Base-by-base conservation (phyloP, 1,140 invertebrate species). In the Choristoneura fumiferana region DNA sequence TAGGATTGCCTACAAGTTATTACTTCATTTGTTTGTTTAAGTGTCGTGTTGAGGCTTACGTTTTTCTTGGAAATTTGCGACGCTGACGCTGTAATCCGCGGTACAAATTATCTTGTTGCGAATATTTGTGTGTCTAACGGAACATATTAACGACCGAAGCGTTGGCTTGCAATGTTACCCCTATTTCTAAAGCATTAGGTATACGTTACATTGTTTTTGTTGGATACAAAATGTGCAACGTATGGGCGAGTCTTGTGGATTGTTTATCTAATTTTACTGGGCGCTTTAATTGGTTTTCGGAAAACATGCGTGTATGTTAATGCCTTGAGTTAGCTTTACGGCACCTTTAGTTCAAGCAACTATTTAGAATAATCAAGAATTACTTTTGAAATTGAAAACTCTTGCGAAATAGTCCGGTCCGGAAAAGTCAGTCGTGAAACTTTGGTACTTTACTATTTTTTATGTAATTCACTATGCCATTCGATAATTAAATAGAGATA, bases 241-340 rank as follows among this genome's bases (percentile, higher is more conserved):
- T 4, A 13, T n/a, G 43, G 18, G 12, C 9, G 5, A 13, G n/a
- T n/a, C n/a, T 10, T 18, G 17, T 22, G 43, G 43, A 22, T 18
- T 29, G 12, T 49, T 49, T 49, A 49, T 49, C n/a, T 22, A 22
- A 4, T 3, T 33, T 29, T 12, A 49, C 12, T 49, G 43, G 4
- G 43, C 12, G 18, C 6, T 29, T 49, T 49, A 49, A 49, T 33
- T 49, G 43, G 10, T 49, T 49, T 49, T 49, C n/a, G 18, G 22
- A 49, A 49, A 8, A 49, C 43, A 15, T 22, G 40, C 15, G 17
- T 43, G 14, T 49, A 22, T 29, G n/a, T 12, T 12, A 33, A 22
- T 29, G 22, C 6, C 6, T 29, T 29, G 2, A 29, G 22, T 29
- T 29, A 6, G 22, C 2, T 29, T 29, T 29, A 29, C 22, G 22